Percentiles rank a stretch among this genome's conserved stretches.
These are phyloP conservation scores for Nymphalis urticae DNA, from an alignment of 2,888 invertebrate species.

Conservation along the genomic window DNA sequence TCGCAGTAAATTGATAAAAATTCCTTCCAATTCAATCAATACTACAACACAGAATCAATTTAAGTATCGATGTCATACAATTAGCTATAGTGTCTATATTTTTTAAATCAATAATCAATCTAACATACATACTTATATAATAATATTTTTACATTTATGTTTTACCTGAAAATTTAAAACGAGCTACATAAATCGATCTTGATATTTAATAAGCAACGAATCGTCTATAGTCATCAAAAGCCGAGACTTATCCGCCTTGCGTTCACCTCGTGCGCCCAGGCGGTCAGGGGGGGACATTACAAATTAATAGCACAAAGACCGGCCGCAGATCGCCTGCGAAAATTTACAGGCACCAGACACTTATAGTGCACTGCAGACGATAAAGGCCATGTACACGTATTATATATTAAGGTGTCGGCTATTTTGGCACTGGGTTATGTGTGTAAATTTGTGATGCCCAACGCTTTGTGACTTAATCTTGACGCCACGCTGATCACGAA, in stretches of 20 bases:
- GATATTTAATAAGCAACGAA: constrained; percentile 31
- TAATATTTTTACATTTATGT: too few relatives aligned
- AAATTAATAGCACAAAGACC: constrained; percentile 82
- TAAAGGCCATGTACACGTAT: constrained; percentile 55
- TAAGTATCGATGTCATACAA: neutral
- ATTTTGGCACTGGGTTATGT: constrained; percentile 45
- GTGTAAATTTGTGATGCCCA: constrained; percentile 34
- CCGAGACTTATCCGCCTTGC: constrained; percentile 52
- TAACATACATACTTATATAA: too few relatives aligned
- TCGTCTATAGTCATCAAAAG: constrained; percentile 38
- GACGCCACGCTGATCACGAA: constrained; percentile 11
- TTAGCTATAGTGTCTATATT: too few relatives aligned
- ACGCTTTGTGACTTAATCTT: constrained; percentile 34
- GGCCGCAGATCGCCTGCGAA: constrained; percentile 78
- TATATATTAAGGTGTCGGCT: constrained; percentile 45
- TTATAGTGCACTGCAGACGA: constrained; percentile 64
- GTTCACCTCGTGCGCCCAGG: constrained; percentile 54
- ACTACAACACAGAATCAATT: neutral
- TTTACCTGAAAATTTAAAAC: too few relatives aligned
- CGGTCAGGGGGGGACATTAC: constrained; percentile 72
- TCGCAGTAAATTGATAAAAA: neutral
- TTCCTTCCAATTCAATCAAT: neutral
- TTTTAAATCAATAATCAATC: too few relatives aligned
- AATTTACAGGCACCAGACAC: constrained; percentile 77
- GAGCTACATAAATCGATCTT: constrained; percentile 2